Conservation (phyloP, 2,888 invertebrate species). For the Synergus laeviventris region DNA sequence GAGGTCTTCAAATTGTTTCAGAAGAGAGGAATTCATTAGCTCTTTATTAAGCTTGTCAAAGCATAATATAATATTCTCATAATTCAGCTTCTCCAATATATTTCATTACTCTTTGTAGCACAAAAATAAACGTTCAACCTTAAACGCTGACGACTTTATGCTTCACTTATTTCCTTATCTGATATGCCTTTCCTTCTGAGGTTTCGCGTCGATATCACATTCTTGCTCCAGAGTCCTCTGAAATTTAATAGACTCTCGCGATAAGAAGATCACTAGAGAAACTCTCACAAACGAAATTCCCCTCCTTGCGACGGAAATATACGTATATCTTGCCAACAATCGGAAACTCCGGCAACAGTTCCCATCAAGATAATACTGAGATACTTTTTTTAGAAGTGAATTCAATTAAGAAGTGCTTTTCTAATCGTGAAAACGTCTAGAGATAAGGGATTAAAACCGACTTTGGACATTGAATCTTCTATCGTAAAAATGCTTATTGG, state of each 20-base stretch:
- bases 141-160: slow-evolving; percentile 21
- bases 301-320: slow-evolving; percentile 21
- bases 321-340: slow-evolving; percentile 19
- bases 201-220: slow-evolving; percentile 20
- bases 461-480: neutral
- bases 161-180: slow-evolving; percentile 13
- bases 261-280: slow-evolving; percentile 29
- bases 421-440: slow-evolving; percentile 31
- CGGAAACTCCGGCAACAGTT: slow-evolving; percentile 37
- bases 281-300: slow-evolving; percentile 27
- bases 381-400: slow-evolving; percentile 25
- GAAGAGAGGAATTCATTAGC: slow-evolving; percentile 1
- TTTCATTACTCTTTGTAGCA: neutral
- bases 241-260: slow-evolving; percentile 28
- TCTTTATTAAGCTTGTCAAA: neutral
- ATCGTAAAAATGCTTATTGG: neutral
- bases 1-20: neutral
- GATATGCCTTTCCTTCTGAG: slow-evolving; percentile 1
- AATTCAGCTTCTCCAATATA: neutral
- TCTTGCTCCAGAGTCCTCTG: slow-evolving; percentile 13
- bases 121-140: neutral
- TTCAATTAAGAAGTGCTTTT: slow-evolving; percentile 34
- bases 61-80: neutral
- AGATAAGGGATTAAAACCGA: neutral
- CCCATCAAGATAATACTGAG: slow-evolving; percentile 26